Base-by-base conservation (phyloP, 2,888 invertebrate species). In the Thymelicus lineola region DNA sequence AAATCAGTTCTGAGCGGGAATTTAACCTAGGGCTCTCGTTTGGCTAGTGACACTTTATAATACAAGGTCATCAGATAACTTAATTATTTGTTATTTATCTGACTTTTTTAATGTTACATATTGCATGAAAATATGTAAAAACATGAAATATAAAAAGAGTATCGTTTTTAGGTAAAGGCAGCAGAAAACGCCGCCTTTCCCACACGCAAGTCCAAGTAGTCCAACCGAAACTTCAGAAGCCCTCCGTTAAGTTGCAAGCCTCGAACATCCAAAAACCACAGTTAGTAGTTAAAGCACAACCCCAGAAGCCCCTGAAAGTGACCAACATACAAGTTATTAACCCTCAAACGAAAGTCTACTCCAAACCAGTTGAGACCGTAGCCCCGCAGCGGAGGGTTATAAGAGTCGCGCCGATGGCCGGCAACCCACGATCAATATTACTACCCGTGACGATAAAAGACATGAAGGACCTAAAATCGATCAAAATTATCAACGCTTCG, bases 401-500 rank as follows among this genome's bases (percentile, higher is more conserved):
- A 12, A 77, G 93, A 45, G 93, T 92, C 0, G 90, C 94, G 0
- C 93, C 94, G 0, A 90, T 94, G 89, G 88, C 89, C 1, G 93
- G 94, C 4, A 94, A 94, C 79, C 94, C 95, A 6, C 89, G 96
- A 15, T 96, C 96, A 0, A 95, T 97, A 72, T 89, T 97, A 15
- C 89, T 97, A 28, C 97, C 97, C 0, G 95, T 97, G 7, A 96
- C 95, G 46, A 87, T 95, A 61, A 95, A 95, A 77, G 95, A 95
- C 71, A 95, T 96, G 88, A 96, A 96, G 85, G 96, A 96, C 81
- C 94, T 97, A 69, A 95, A 95, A 76, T 95, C 96, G 0, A 95
- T 96, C 69, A 96, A 97, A 88, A 96, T 97, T 68, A 95, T 97
- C 65, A 96, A 96, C 77, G 95, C 96, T 0, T 91, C 95, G 0